Conservation (phyloP, 2,888 invertebrate genomes). For the Heliconius erato region DNA sequence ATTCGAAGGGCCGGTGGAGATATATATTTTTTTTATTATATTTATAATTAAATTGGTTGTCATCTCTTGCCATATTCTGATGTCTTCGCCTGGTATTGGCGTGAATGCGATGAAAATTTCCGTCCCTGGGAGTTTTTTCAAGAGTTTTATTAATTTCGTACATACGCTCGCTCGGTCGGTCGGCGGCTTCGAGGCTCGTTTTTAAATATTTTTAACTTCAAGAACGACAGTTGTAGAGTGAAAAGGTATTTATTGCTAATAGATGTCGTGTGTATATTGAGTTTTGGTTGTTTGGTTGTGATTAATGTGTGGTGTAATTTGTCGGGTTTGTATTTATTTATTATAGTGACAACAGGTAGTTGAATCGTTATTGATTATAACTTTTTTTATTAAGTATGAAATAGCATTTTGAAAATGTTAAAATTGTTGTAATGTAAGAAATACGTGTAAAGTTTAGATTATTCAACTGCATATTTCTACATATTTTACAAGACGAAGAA, state of each 20-base stretch:
- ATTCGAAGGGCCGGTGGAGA: conserved; percentile 76
- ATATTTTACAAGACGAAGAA: not conserved
- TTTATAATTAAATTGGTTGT: conserved; percentile 86
- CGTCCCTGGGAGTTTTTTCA: conserved; percentile 62
- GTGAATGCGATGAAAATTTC: conserved; percentile 73
- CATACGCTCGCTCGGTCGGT: conserved; percentile 36
- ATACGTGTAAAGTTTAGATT: not conserved
- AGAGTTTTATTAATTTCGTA: conserved; percentile 73
- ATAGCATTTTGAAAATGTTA: no score
- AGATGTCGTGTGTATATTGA: conserved; percentile 26
- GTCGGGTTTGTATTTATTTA: not conserved
- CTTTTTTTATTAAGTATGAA: no score
- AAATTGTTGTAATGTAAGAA: not conserved
- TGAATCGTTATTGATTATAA: no score
- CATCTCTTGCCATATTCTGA: conserved; percentile 77
- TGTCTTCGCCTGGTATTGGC: conserved; percentile 82
- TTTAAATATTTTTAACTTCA: conserved; percentile 45
- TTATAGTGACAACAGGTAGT: no score
- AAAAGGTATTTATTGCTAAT: conserved; percentile 22
- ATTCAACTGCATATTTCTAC: not conserved
- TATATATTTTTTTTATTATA: conserved; percentile 76
- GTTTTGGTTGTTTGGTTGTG: not conserved
- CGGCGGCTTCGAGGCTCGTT: conserved; percentile 23
- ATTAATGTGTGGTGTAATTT: not conserved
- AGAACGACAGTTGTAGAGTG: conserved; percentile 43